These are phyloP conservation scores for Phylloscopus trochilus DNA, from an alignment of 2,113 vertebrate genomes.

Conservation along the genomic window DNA sequence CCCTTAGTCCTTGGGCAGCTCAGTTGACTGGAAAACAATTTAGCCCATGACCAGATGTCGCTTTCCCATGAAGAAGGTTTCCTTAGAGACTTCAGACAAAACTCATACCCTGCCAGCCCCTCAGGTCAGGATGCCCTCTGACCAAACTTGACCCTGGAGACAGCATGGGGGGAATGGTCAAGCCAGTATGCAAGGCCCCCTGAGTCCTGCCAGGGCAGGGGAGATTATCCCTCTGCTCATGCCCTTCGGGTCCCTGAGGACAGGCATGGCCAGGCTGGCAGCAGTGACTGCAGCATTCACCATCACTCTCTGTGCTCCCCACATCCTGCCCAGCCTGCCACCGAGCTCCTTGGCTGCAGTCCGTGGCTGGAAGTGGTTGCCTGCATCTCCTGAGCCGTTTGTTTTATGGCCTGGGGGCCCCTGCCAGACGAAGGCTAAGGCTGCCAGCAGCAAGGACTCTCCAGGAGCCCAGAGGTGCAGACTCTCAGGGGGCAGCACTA, in stretches of 20 bases:
- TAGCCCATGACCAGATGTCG: fast-evolving
- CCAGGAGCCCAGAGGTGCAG: neutral
- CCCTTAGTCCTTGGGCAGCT: neutral
- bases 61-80: neutral
- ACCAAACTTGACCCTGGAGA: neutral
- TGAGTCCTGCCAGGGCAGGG: neutral
- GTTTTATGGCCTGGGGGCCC: neutral
- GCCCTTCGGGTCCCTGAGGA: neutral
- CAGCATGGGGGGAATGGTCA: neutral
- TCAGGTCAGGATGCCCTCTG: neutral
- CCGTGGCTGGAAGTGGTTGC: neutral
- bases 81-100: conserved; percentile 4
- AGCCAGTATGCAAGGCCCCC: fast-evolving
- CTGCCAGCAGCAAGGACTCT: neutral
- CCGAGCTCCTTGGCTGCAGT: neutral
- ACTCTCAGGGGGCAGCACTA: neutral
- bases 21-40: neutral
- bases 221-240: fast-evolving
- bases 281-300: neutral
- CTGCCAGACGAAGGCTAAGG: neutral
- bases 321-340: neutral
- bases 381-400: neutral
- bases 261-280: neutral
- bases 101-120: neutral
- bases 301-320: neutral